Evolutionary conservation across 2,113 vertebrate genomes (phyloP), one percentile per base, ranked within the genome.

Genomic region (Miniopterus natalensis): DNA sequence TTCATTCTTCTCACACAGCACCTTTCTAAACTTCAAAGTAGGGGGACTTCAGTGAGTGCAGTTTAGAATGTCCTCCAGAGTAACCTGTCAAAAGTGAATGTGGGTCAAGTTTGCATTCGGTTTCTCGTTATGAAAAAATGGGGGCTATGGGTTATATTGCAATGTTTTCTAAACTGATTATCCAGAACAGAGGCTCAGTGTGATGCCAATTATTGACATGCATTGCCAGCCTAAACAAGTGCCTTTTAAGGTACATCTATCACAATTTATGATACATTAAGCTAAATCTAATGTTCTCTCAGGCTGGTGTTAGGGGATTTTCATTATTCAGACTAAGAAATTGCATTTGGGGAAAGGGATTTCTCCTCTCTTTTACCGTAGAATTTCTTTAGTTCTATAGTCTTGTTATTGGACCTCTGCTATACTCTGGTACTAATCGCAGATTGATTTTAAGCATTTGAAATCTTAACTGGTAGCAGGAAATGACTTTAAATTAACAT

Each of bases 401-500:
- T 95, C 90, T 78, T 63, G 45, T 92, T 94, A 1, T 78, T 84
- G 84, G 77, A 88, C 40, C 29, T 6, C 66, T 85, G 27, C 73
- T 94, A 92, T 87, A 73, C 20, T 81, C 27, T 61, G 73, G 70
- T 86, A 66, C 90, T 96, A 95, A 95, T 81, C 13, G 0, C 55
- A 61, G 61, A 95, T 87, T 95, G 81, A 94, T 95, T 95, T 88
- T 87, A 92, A 92, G 77, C 70, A 80, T 90, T 92, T 96, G 80
- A 97, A 92, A 88, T 88, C 77, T 90, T 97, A 97, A 95, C 73
- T 92, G 65, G 66, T 93, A 89, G 42, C 51, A 96, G 73, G 53
- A 92, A 96, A 95, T 92, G 77, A 59, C 95, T 96, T 95, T 96
- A 96, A 97, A 94, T 96, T 94, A 97, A 88, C 81, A 90, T 94